Evolutionary conservation across 2,797 vertebrate species (phyloP), one percentile per base, ranked within the genome.

Genomic region (Peromyscus melanophrys): DNA sequence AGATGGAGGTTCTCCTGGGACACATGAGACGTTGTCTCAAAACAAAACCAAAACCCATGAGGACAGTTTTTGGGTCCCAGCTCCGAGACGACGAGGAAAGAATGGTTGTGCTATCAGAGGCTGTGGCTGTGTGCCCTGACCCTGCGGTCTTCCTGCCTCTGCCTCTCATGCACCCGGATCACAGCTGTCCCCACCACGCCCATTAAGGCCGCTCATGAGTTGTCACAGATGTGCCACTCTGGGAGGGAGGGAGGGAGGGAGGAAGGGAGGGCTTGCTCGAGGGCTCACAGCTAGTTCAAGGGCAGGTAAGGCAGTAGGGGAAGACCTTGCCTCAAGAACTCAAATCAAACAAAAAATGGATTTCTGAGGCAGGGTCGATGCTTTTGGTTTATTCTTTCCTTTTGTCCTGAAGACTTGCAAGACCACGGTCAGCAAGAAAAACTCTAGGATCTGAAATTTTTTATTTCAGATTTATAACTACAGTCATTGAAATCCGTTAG

Each of bases 311-410:
- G 59, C 21, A 61, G 59, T 61, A 25, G 59, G 59, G 57, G 19
- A 59, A 59, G 57, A 59, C 57, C 27, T 46, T 13, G 17, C 9
- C 31, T 85, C 61, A n/a, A 21, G 46, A 34, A 12, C 27, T 46
- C 17, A 34, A 65, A 31, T 57, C 4, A 37, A 14, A 31, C 25
- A 57, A 23, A 40, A 63, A 27, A 25, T 57, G 69, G 65, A 73
- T 80, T 63, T 87, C 8, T 52, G 43, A 43, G 63, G 57, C 1
- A 23, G 71, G 34, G 57, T 92, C 46, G 11, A 5, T 57, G 63
- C 49, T 76, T 95, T 92, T 82, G 52, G 73, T 69, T 83, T 76
- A 52, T 57, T 89, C 43, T 65, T 88, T 65, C 57, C 75, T 16
- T 85, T 86, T 71, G 17, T 31, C 37, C 5, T 27, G 34, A 49